Percentiles rank a stretch among this genome's conserved stretches.
phyloP scores from a whole-genome alignment of 2,888 invertebrate species.

The Protodeltote pygarga region DNA sequence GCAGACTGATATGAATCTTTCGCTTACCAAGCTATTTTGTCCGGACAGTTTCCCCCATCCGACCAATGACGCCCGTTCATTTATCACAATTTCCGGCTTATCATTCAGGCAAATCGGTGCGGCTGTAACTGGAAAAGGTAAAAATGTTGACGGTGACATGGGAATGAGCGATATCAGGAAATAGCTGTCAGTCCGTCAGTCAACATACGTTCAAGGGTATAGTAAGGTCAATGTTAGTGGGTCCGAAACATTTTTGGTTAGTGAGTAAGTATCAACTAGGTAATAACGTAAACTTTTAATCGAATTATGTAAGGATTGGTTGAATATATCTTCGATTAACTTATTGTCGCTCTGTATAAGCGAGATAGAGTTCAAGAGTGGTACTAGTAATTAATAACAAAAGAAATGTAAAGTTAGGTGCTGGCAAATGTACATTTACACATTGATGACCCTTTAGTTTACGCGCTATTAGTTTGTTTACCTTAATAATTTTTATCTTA shows the following conservation, averaged over 20 bases:
- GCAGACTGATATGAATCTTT: conserved; percentile 25
- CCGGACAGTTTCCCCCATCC: conserved; percentile 92
- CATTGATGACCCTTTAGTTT: too few species aligned
- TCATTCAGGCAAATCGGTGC: conserved; percentile 92
- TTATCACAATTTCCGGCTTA: conserved; percentile 90
- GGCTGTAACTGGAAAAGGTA: conserved; percentile 88
- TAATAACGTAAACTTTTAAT: neutral
- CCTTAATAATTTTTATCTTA: too few species aligned
- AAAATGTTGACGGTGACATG: conserved; percentile 31
- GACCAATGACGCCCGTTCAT: conserved; percentile 87
- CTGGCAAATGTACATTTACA: too few species aligned
- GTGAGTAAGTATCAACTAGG: neutral
- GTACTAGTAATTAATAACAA: too few species aligned
- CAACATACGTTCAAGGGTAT: conserved; percentile 34
- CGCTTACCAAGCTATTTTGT: conserved; percentile 78
- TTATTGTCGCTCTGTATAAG: too few species aligned
- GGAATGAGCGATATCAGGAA: conserved; percentile 40
- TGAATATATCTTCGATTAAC: too few species aligned
- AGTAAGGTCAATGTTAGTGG: conserved; percentile 38
- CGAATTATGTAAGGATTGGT: neutral
- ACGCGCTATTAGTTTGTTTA: too few species aligned
- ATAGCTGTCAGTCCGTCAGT: conserved; percentile 30
- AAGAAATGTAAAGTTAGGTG: too few species aligned
- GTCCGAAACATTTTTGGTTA: neutral
- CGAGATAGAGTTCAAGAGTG: too few species aligned